A percentile compares a stretch with the other conserved stretches of the same genome.
Conservation (phyloP, 2,888 invertebrate species). For the Leucophora obtusa region DNA sequence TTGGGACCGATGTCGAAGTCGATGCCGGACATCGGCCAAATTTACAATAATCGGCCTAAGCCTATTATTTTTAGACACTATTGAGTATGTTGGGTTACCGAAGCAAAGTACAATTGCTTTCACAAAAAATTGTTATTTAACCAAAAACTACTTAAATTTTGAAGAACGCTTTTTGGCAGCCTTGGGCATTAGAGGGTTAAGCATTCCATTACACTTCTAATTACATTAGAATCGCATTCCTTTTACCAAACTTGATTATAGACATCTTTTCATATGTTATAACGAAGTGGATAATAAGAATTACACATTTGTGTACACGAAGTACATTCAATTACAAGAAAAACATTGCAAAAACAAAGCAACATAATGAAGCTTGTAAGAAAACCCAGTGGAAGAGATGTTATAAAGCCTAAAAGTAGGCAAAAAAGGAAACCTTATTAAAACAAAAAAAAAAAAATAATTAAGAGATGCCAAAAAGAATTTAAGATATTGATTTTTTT, state of each 20-base stretch:
- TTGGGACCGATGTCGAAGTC: no score
- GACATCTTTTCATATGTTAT: neutral
- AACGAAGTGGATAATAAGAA: neutral
- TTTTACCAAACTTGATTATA: neutral
- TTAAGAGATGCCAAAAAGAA: neutral
- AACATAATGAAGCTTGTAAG: neutral
- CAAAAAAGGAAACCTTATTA: constrained; percentile 30
- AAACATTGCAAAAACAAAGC: neutral
- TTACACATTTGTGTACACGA: neutral
- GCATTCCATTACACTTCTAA: no score
- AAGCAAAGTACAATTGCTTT: no score
- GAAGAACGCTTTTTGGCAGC: no score
- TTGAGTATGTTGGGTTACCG: no score
- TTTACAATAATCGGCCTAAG: no score
- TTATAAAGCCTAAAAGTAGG: neutral
- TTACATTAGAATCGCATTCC: no score
- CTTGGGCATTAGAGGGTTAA: no score
- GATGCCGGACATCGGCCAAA: no score
- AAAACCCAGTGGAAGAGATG: neutral
- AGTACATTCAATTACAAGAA: neutral
- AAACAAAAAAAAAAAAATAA: neutral
- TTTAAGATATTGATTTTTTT: constrained; percentile 3
- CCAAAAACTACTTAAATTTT: no score
- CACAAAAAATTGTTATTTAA: no score
- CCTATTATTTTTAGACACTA: no score